Evolutionary conservation across 37 sponge, comb jelly and placozoan genomes (phyloP).

Genomic region (Agelas oroides): DNA sequence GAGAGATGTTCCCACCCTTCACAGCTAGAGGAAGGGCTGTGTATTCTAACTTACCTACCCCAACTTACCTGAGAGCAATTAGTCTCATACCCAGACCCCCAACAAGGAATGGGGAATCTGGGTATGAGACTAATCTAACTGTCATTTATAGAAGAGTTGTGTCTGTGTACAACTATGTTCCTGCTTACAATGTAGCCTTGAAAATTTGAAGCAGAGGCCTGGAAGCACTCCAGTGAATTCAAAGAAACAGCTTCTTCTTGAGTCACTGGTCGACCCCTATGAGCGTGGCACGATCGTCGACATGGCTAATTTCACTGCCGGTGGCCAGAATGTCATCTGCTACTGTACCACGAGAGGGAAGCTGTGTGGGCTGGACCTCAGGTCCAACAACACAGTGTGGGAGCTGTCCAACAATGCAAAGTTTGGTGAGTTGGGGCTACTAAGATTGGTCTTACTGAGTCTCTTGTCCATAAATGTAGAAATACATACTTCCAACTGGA

Average conservation of each 20-base stretch:
- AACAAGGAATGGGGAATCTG: too few species aligned
- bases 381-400: constrained; percentile 67
- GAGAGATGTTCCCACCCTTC: too few species aligned
- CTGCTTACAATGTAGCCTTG: constrained; percentile 25
- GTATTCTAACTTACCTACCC: too few species aligned
- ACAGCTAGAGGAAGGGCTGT: too few species aligned
- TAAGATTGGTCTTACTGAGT: too few species aligned
- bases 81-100: too few species aligned
- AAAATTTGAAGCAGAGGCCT: constrained; percentile 18
- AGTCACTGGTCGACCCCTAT: constrained; percentile 27
- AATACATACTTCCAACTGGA: too few species aligned
- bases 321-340: constrained; percentile 60
- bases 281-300: constrained; percentile 71
- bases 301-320: constrained; percentile 54
- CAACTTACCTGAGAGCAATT: too few species aligned
- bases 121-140: too few species aligned
- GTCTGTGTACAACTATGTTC: too few species aligned
- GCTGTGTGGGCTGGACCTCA: constrained; percentile 78
- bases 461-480: too few species aligned
- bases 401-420: constrained; percentile 67
- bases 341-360: constrained; percentile 73
- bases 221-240: background rate
- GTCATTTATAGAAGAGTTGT: too few species aligned
- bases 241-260: constrained; percentile 35
- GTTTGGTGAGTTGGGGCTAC: constrained; percentile 69